Percentiles rank a stretch among this genome's conserved stretches.
Conservation (phyloP, 2,888 invertebrate species). For the Pilophorus perplexus region DNA sequence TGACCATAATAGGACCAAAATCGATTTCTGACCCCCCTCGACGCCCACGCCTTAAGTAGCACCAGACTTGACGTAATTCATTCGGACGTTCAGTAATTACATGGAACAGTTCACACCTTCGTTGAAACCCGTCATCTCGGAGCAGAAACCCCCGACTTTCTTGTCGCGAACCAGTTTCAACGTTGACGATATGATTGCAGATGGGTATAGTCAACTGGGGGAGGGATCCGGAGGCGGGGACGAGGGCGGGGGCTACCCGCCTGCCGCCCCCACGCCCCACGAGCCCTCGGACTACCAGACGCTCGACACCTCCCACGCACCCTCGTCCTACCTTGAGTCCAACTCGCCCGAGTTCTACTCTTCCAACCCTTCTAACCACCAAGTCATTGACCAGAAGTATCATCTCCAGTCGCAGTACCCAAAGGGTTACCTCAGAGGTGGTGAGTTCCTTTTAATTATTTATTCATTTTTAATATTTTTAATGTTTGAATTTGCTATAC, state of each 20-base stretch:
- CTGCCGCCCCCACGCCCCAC: slow-evolving; percentile 40
- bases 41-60: too few species aligned
- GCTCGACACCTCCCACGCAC: slow-evolving; percentile 29
- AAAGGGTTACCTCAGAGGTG: slow-evolving; percentile 65
- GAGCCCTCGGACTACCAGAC: slow-evolving; percentile 39
- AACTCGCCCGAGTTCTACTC: slow-evolving; percentile 40
- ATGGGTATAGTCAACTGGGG: slow-evolving; percentile 38
- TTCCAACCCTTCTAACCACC: slow-evolving; percentile 45
- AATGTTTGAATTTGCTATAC: too few species aligned
- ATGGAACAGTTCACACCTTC: too few species aligned
- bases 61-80: too few species aligned
- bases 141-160: too few species aligned
- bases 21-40: too few species aligned
- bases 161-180: too few species aligned
- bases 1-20: too few species aligned
- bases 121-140: too few species aligned
- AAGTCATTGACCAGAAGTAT: slow-evolving; percentile 65
- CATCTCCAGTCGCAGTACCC: slow-evolving; percentile 65
- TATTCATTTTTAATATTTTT: neutral
- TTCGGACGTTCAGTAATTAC: too few species aligned
- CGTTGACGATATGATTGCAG: too few species aligned
- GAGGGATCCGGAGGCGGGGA: slow-evolving; percentile 39
- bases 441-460: slow-evolving; percentile 30
- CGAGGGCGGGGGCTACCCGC: slow-evolving; percentile 40
- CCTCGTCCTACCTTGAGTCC: slow-evolving; percentile 38